Percentiles rank a stretch among this genome's conserved stretches.
Conservation (phyloP, 2,797 vertebrate genomes). For the Lagorchestes hirsutus region DNA sequence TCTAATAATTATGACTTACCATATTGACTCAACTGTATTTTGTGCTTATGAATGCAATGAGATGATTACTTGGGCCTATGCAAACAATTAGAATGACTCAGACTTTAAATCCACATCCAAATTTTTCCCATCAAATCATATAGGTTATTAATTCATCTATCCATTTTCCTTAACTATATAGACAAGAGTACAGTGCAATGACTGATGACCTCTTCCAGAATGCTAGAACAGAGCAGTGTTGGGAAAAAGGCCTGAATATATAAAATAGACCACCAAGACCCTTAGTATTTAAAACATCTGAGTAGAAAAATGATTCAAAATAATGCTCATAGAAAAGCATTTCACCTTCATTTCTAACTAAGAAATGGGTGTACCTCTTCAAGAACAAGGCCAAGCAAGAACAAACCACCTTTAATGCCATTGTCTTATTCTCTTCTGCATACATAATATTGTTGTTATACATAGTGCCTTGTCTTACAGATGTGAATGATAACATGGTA, state of each 20-base stretch:
- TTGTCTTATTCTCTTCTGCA: background rate
- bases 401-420: background rate
- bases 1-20: conserved; percentile 70
- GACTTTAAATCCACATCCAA: conserved; percentile 36
- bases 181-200: conserved; percentile 3
- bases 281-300: conserved; percentile 30
- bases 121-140: conserved; percentile 42
- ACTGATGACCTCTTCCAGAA: conserved; percentile 15
- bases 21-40: conserved; percentile 73
- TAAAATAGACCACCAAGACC: background rate
- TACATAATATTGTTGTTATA: background rate
- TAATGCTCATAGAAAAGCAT: background rate
- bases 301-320: conserved; percentile 7
- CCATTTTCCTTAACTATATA: background rate
- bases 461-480: background rate
- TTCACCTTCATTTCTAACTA: background rate
- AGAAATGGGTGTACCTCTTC: background rate
- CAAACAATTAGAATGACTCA: conserved; percentile 41
- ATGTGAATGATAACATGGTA: background rate
- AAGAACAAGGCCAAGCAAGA: too few species aligned
- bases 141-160: background rate
- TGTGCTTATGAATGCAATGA: conserved; percentile 60
- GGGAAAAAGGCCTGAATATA: background rate
- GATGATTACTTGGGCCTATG: conserved; percentile 61
- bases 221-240: background rate